These are phyloP conservation scores for Ophiothrix spiculata DNA, from an alignment of 35 echinoderm and acorn worm species.

Conservation along the genomic window DNA sequence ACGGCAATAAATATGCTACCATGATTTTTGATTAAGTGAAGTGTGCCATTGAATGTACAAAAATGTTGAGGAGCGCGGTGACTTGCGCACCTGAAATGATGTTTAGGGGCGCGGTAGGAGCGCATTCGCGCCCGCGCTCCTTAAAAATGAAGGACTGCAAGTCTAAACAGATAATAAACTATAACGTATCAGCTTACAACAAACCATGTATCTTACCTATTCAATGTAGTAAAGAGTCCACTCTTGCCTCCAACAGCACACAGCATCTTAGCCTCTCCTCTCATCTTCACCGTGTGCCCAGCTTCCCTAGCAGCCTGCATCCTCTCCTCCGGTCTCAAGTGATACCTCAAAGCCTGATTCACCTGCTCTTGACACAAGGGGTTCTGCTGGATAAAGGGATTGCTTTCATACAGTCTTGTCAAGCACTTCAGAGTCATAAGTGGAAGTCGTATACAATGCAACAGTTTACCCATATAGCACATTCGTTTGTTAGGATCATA, in stretches of 20 bases:
- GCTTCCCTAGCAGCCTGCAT: slow-evolving; percentile 32
- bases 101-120: too few relatives aligned
- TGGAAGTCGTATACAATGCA: slow-evolving; percentile 77
- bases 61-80: too few relatives aligned
- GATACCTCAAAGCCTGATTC: slow-evolving; percentile 69
- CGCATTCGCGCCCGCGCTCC: too few relatives aligned
- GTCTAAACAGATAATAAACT: too few relatives aligned
- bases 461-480: slow-evolving; percentile 55
- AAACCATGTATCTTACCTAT: too few relatives aligned
- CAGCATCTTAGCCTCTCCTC: slow-evolving; percentile 50
- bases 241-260: slow-evolving; percentile 99
- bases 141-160: too few relatives aligned
- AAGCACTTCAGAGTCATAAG: slow-evolving; percentile 66
- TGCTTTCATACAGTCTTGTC: slow-evolving; percentile 55
- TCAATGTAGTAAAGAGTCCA: slow-evolving; percentile 89
- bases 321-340: slow-evolving; percentile 78
- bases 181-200: too few relatives aligned
- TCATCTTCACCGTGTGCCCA: slow-evolving; percentile 24
- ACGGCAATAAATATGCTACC: too few relatives aligned
- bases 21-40: too few relatives aligned
- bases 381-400: slow-evolving; percentile 62
- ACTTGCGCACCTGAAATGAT: too few relatives aligned
- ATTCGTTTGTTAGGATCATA: slow-evolving; percentile 53
- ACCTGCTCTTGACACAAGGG: slow-evolving; percentile 66
- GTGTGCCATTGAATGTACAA: too few relatives aligned